These are phyloP conservation scores for Macquaria ambigua DNA, from an alignment of 2,113 vertebrate species.

Conservation along the genomic window DNA sequence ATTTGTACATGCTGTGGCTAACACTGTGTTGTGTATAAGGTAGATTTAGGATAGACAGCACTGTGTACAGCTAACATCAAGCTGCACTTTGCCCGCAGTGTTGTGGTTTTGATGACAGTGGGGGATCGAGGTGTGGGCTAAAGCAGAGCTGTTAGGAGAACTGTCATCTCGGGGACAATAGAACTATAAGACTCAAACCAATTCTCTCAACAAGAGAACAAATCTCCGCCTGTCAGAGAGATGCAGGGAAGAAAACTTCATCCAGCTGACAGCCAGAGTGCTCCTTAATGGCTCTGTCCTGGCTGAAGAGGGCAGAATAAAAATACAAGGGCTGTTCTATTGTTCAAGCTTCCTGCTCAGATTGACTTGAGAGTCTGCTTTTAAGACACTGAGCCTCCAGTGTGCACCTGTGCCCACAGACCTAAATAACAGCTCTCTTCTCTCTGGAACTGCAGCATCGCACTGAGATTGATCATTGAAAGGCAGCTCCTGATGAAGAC, in stretches of 20 bases:
- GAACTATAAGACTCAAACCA: slow-evolving; percentile 60
- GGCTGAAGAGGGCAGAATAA: slow-evolving; percentile 54
- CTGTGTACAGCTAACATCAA: slow-evolving; percentile 13
- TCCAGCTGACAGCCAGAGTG: slow-evolving; percentile 65
- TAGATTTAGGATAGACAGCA: background rate
- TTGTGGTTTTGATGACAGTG: slow-evolving; percentile 50
- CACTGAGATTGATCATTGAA: background rate
- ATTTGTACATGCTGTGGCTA: background rate
- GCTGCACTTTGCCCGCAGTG: slow-evolving; percentile 34
- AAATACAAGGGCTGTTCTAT: slow-evolving; percentile 54
- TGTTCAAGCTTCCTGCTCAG: slow-evolving; percentile 50
- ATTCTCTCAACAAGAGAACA: slow-evolving; percentile 66
- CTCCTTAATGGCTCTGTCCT: slow-evolving; percentile 63
- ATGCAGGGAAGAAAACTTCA: slow-evolving; percentile 59
- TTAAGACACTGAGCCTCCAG: slow-evolving; percentile 37
- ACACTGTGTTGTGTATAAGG: background rate
- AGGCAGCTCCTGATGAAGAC: background rate
- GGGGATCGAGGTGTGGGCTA: slow-evolving; percentile 43
- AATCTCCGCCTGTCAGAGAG: slow-evolving; percentile 68
- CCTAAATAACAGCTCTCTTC: slow-evolving; percentile 35
- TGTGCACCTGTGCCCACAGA: slow-evolving; percentile 49
- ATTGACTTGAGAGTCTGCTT: slow-evolving; percentile 54
- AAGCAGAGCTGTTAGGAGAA: slow-evolving; percentile 58
- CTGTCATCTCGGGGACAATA: slow-evolving; percentile 71
- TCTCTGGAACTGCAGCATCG: background rate